Evolutionary conservation across 2,888 invertebrate genomes (phyloP), one percentile per base, ranked within the genome.

Genomic region (Drosophila fungiperda): DNA sequence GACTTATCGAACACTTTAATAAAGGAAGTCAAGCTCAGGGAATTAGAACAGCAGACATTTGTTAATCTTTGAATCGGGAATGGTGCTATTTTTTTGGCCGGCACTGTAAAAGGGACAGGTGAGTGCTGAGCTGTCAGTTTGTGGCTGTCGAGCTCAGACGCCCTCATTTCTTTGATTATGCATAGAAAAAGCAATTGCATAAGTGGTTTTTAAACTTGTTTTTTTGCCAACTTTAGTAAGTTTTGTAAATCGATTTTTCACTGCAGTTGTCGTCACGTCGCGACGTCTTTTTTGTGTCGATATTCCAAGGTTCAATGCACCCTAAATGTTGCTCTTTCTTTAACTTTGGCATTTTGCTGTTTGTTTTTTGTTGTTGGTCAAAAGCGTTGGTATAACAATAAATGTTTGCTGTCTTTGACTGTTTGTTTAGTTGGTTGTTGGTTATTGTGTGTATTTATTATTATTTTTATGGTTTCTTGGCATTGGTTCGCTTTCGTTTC

Each of bases 231-330:
- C 50, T 60, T 68, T 73, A 32, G 52, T 52, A 36, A 60, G 58
- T 68, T 66, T 66, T 42, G 32, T 40, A 53, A 52, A 78, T 78
- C 65, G 82, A 82, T 82, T 78, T 82, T 78, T 82, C 74, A 61
- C 38, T 74, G 82, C 82, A 78, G 63, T 78, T 81, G 74, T 74
- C 67, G 78, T 62, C 81, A 71, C 66, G 76, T 64, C 67, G 54
- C 26, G 7, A 23, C 15, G 67, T 53, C 55, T 54, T 38, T 67
- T 67, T 67, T 76, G 70, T 65, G 57, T 64, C 57, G 52, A 54
- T 57, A 54, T n/a, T 62, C 7, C 35, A 50, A 33, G 68, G 78
- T 66, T 78, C 82, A 71, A 53, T 70, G 82, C 67, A 58, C 78
- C 57, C 33, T 17, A 11, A 7, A 52, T 59, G 50, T 73, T 9